These are phyloP conservation scores for Poeciliopsis prolifica DNA, from an alignment of 2,113 vertebrate species.

Conservation along the genomic window DNA sequence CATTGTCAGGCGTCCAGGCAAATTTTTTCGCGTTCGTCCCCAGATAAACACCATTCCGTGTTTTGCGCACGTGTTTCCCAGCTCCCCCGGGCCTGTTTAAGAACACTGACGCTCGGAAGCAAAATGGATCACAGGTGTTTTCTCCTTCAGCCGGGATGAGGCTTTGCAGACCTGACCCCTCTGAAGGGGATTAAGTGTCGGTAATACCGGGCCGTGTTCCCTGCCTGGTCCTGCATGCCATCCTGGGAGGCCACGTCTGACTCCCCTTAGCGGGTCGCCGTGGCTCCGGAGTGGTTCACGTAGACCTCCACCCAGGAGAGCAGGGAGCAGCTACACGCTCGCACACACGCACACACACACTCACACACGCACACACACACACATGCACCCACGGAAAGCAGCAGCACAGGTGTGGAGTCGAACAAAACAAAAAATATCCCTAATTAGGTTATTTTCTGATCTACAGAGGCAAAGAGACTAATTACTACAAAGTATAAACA, in stretches of 20 bases:
- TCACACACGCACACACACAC: slow-evolving; percentile 16
- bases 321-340: slow-evolving; percentile 24
- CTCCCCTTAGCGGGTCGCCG: slow-evolving; percentile 55
- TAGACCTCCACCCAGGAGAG: slow-evolving; percentile 50
- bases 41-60: slow-evolving; percentile 42
- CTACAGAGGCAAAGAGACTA: slow-evolving; percentile 64
- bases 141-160: slow-evolving; percentile 42
- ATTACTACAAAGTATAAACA: slow-evolving; percentile 77
- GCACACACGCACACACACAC: slow-evolving; percentile 16
- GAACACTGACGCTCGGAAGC: slow-evolving; percentile 50
- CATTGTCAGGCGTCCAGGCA: background rate
- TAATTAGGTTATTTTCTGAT: slow-evolving; percentile 78
- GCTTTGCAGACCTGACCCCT: slow-evolving; percentile 59
- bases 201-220: slow-evolving; percentile 57
- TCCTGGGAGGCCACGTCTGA: slow-evolving; percentile 55
- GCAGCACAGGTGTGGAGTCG: slow-evolving; percentile 66
- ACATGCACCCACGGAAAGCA: slow-evolving; percentile 28
- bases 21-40: background rate
- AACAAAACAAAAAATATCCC: slow-evolving; percentile 73
- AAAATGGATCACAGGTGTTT: slow-evolving; percentile 73
- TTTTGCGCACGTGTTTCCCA: slow-evolving; percentile 26
- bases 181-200: slow-evolving; percentile 67
- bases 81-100: slow-evolving; percentile 61
- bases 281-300: slow-evolving; percentile 47
- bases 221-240: slow-evolving; percentile 23